These are phyloP conservation scores for Bufo gargarizans DNA, from an alignment of 2,113 vertebrate species.

Conservation along the genomic window DNA sequence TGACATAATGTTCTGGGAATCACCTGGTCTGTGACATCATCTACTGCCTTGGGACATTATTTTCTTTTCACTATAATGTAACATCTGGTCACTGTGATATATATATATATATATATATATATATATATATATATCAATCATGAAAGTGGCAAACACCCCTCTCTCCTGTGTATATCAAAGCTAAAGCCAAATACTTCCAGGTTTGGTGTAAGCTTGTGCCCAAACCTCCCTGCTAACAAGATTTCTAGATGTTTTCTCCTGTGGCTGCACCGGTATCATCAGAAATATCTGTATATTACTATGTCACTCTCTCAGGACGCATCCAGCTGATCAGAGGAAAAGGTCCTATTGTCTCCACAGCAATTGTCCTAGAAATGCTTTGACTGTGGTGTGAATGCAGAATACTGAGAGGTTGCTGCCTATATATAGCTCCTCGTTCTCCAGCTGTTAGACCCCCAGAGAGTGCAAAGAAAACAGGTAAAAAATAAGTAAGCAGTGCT, in stretches of 20 bases:
- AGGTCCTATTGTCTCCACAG: constrained; percentile 15
- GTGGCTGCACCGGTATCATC: neutral
- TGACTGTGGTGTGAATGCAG: constrained; percentile 28
- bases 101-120: no score
- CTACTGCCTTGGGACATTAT: no score
- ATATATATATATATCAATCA: no score
- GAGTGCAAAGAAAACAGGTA: neutral
- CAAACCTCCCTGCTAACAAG: no score
- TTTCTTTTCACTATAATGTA: no score
- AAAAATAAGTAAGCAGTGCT: neutral
- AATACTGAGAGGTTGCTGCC: constrained; percentile 29
- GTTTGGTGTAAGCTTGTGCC: no score
- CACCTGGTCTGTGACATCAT: no score
- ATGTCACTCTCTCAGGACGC: neutral
- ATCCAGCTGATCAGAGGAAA: constrained; percentile 23
- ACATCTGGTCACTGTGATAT: no score
- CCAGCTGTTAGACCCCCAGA: constrained; percentile 39
- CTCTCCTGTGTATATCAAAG: no score
- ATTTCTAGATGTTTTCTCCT: neutral
- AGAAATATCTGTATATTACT: neutral
- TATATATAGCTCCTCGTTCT: constrained; percentile 36
- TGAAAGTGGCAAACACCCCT: no score
- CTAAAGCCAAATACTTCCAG: no score
- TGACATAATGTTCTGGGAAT: no score
- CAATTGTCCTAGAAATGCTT: constrained; percentile 42